Evolutionary conservation across 2,888 invertebrate genomes (phyloP), one percentile per base, ranked within the genome.

Genomic region (Norana najaformis): DNA sequence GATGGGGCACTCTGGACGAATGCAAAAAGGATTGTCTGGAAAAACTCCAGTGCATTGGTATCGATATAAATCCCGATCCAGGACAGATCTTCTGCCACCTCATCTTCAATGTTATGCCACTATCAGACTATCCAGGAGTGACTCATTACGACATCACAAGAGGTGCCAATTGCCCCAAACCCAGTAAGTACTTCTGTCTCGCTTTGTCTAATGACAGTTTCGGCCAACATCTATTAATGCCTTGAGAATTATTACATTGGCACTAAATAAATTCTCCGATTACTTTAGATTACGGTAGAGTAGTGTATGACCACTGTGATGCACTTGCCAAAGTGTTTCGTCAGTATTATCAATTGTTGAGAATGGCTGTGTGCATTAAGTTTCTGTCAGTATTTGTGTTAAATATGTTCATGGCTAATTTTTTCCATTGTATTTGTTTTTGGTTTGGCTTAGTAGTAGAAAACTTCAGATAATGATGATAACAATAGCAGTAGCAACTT

Each of bases 141-240:
- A 89, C 36, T 34, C 91, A 91, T 69, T 91, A 90, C 53, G 53
- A 47, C 53, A 47, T 91, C 30, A 90, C 85, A 6, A 88, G 91
- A 88, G 88, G 37, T 34, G 36, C 88, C 30, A 30, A 47, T 13
- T 90, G 91, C 30, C 88, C 90, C 18, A 38, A 89, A 38, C 47
- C 85, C 35, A 85, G 85, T 85, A 8, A 36, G 85, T 85, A 8
- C 35, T 36, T 13, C 8, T n/a, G n/a, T 69, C n/a, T 69, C n/a
- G n/a, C 69, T 8, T 16, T n/a, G n/a, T 69, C n/a, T 69, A 69
- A 0, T 1, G 69, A 69, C 69, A n/a, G 69, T n/a, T 69, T 69
- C 69, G n/a, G n/a, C 69, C 16, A n/a, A n/a, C 30, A 8, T 47
- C 20, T 18, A 47, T 18, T 11, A n/a, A n/a, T 69, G n/a, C 3